Percentiles rank a stretch among this genome's conserved stretches.
These are phyloP conservation scores for Rana temporaria DNA, from an alignment of 2,113 vertebrate genomes.

Conservation along the genomic window DNA sequence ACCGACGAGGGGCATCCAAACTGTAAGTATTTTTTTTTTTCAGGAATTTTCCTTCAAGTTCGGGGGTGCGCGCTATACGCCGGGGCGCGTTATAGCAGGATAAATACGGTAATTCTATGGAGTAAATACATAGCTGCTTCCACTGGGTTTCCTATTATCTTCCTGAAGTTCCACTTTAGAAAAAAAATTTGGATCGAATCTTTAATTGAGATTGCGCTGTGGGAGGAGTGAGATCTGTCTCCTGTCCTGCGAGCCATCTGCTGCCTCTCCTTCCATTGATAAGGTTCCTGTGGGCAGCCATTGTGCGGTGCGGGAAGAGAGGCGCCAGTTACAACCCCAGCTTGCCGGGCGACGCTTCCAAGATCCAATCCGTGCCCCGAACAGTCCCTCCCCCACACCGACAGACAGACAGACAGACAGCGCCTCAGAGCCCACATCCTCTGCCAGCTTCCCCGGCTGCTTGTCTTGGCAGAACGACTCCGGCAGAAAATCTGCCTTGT, in stretches of 20 bases:
- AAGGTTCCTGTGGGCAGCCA: not conserved
- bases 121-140: no score
- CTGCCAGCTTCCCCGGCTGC: constrained; percentile 19
- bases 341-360: constrained; percentile 22
- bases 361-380: not conserved
- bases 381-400: constrained; percentile 32
- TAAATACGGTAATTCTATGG: no score
- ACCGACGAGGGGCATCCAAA: no score
- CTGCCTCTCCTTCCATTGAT: not conserved
- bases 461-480: constrained; percentile 12
- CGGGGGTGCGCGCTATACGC: no score
- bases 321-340: not conserved
- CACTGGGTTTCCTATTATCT: no score
- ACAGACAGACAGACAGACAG: not conserved
- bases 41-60: no score
- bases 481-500: not conserved
- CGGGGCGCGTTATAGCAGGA: no score
- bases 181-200: no score
- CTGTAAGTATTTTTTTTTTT: no score
- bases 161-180: no score
- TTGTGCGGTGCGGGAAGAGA: not conserved
- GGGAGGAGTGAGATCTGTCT: not conserved
- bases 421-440: not conserved
- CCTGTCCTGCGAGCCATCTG: not conserved
- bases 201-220: not conserved